Evolutionary conservation across 2,888 invertebrate genomes (phyloP).

Genomic region (Eupithecia inturbata): DNA sequence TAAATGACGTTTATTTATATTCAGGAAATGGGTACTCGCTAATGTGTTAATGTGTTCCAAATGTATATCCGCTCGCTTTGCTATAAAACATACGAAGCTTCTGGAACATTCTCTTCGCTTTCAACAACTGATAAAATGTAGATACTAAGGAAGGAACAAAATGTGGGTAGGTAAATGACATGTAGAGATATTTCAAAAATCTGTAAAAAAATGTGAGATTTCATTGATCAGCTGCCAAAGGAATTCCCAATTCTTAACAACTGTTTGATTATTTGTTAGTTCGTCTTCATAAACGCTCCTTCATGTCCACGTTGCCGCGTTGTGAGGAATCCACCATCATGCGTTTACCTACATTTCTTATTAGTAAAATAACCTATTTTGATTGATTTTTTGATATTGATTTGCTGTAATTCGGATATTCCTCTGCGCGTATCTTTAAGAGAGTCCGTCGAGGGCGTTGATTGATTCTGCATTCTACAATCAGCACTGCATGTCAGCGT

Average conservation of each 20-base stretch:
- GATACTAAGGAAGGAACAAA: not conserved
- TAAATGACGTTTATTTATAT: conserved; percentile 34
- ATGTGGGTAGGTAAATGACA: not conserved
- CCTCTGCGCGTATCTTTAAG: not conserved
- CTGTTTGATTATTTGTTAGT: not conserved
- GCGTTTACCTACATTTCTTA: not conserved
- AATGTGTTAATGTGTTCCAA: conserved; percentile 34
- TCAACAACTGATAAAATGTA: not conserved
- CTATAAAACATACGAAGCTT: conserved; percentile 31
- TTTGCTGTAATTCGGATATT: not conserved
- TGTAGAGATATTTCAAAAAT: not conserved
- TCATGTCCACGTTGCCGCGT: not conserved
- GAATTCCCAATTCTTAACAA: conserved; percentile 1
- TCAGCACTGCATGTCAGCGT: not conserved
- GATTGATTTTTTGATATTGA: not conserved
- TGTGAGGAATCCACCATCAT: not conserved
- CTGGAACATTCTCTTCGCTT: conserved; percentile 20
- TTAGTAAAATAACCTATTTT: not conserved
- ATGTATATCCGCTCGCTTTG: conserved; percentile 30
- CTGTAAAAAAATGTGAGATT: not conserved
- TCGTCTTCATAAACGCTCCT: not conserved
- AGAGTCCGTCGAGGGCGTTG: not conserved
- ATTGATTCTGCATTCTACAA: not conserved
- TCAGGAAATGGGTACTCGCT: conserved; percentile 37
- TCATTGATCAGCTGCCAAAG: conserved; percentile 7